Evolutionary conservation across 2,113 vertebrate genomes (phyloP), one percentile per base, ranked within the genome.

Genomic region (Stictonetta naevosa): DNA sequence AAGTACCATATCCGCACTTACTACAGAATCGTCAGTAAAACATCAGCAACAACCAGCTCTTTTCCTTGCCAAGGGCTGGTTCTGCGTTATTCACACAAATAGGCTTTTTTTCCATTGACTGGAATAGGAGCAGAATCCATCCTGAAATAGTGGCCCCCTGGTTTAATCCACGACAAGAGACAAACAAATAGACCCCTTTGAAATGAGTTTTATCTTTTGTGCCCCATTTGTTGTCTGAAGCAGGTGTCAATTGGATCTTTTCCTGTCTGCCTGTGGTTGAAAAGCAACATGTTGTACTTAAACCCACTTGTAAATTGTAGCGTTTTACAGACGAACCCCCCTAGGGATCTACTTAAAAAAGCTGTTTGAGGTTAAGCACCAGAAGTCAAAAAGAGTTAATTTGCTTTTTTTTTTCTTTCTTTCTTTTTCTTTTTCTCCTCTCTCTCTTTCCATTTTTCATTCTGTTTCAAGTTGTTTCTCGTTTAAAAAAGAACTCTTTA

Each of bases 191-290:
- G 85, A 93, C 66, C 71, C 71, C 96, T 97, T 96, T 94, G 88
- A 95, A 93, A 95, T 88, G 38, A 97, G 95, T 97, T 97, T 96
- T 84, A 72, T 95, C 96, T 97, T 97, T 97, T 97, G 97, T 91
- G 94, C 91, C 77, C 97, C 97, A 72, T 98, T 98, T 98, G 97
- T 97, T 96, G 77, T 66, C 69, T 89, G 77, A 93, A 95, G 96
- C 88, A 98, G 95, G 97, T 97, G 96, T 98, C 96, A 97, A 92
- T 90, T 91, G 91, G 87, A 92, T 92, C 94, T 90, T 95, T 96
- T 91, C 97, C 91, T 92, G 87, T 78, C 94, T 75, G 53, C 20
- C 83, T 38, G 55, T 63, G 52, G 58, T 78, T 93, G 68, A 97
- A 84, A 91, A 94, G 89, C 86, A 90, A 63, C 75, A 85, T 11